Evolutionary conservation across 2,113 vertebrate species (phyloP).

Genomic region (Phaethornis superciliosus): DNA sequence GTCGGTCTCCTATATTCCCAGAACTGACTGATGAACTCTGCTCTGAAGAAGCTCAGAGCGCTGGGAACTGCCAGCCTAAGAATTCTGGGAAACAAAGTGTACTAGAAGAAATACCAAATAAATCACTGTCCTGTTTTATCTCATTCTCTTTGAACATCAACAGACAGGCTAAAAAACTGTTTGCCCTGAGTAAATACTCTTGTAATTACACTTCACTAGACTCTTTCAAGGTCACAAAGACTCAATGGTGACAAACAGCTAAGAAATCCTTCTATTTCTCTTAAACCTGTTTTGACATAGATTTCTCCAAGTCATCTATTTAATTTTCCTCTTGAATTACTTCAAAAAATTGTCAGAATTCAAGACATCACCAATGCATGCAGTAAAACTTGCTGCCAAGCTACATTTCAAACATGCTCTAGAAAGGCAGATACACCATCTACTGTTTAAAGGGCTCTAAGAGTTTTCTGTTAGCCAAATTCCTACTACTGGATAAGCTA

Average conservation of each 20-base stretch:
- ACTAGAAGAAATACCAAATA: not conserved
- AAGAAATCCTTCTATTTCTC: not conserved
- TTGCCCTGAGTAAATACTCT: not conserved
- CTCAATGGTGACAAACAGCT: not conserved
- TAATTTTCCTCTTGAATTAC: not conserved
- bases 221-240: not conserved
- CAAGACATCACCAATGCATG: not conserved
- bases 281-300: not conserved
- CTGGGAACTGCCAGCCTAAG: fast-evolving
- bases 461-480: not conserved
- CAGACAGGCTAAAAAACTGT: not conserved
- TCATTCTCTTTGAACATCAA: not conserved
- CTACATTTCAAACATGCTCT: not conserved
- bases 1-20: not conserved
- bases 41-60: not conserved
- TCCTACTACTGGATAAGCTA: not conserved
- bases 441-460: constrained; percentile 2
- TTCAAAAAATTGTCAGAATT: not conserved
- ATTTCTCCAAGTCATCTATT: not conserved
- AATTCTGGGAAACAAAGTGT: not conserved
- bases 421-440: not conserved
- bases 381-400: not conserved
- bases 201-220: not conserved
- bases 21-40: not conserved
- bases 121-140: not conserved